A percentile compares a stretch with the other conserved stretches of the same genome.
These are phyloP conservation scores for Chironomus riparius DNA, from an alignment of 2,888 invertebrate species.

Conservation along the genomic window DNA sequence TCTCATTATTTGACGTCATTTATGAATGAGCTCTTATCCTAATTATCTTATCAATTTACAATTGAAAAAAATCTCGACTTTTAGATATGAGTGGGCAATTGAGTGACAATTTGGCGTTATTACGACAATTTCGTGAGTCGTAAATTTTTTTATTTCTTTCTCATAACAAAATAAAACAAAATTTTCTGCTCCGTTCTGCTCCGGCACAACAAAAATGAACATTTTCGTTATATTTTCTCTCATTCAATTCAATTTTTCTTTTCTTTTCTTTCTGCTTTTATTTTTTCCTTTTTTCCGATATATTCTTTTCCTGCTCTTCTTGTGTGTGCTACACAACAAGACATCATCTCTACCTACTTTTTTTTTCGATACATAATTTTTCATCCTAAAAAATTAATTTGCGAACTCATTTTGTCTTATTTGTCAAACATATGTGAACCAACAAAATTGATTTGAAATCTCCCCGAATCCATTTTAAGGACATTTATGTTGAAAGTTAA, in stretches of 20 bases:
- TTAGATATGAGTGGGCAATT: background rate
- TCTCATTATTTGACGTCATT: too few species aligned
- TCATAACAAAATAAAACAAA: background rate
- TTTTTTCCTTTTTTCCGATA: too few species aligned
- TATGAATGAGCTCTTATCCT: too few species aligned
- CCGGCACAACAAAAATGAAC: slow-evolving; percentile 10
- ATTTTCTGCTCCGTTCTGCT: background rate
- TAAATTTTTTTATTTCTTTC: background rate
- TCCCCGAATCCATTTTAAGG: too few species aligned
- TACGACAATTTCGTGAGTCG: background rate
- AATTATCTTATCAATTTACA: background rate
- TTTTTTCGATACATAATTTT: background rate
- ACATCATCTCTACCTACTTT: background rate
- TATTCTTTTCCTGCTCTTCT: too few species aligned
- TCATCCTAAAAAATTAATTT: background rate
- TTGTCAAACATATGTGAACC: too few species aligned
- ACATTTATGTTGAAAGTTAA: too few species aligned
- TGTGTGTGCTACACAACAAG: too few species aligned
- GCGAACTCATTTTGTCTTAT: too few species aligned
- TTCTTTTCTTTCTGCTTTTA: background rate
- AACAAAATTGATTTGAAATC: background rate
- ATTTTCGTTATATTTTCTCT: background rate
- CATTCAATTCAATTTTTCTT: slow-evolving; percentile 9
- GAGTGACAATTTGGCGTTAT: slow-evolving; percentile 12
- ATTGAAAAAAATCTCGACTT: background rate